Evolutionary conservation across 2,113 vertebrate genomes (phyloP).

Genomic region (Lampris incognitus): DNA sequence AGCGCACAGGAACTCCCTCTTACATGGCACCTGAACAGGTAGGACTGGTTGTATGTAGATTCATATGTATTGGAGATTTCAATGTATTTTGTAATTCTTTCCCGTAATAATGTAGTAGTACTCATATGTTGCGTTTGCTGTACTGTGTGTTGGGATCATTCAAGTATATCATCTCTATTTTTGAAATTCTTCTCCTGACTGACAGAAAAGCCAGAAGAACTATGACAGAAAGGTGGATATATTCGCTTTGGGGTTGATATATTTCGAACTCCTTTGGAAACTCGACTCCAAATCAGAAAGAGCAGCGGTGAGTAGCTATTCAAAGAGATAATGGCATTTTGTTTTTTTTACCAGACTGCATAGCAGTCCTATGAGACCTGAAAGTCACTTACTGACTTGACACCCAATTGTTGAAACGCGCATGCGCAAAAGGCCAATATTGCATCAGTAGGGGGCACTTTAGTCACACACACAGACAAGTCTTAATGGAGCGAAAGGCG

Average conservation of each 20-base stretch:
- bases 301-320: constrained; percentile 56
- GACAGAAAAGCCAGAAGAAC: accelerated
- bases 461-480: too few relatives aligned
- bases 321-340: background rate
- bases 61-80: background rate
- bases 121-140: too few relatives aligned
- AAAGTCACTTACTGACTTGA: too few relatives aligned
- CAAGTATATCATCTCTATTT: background rate
- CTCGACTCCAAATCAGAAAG: constrained; percentile 44
- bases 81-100: background rate
- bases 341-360: background rate
- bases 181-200: constrained; percentile 6
- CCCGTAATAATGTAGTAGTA: too few relatives aligned
- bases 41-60: background rate
- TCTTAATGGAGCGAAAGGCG: too few relatives aligned
- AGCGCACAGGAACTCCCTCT: constrained; percentile 50
- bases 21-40: constrained; percentile 85
- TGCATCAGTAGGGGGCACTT: too few relatives aligned
- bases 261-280: constrained; percentile 84
- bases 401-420: too few relatives aligned
- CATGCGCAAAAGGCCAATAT: too few relatives aligned
- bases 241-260: constrained; percentile 89
- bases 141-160: too few relatives aligned
- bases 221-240: constrained; percentile 90
- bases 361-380: background rate